Base-by-base conservation (phyloP, 2,113 vertebrate genomes). In the Bubo blakistoni region DNA sequence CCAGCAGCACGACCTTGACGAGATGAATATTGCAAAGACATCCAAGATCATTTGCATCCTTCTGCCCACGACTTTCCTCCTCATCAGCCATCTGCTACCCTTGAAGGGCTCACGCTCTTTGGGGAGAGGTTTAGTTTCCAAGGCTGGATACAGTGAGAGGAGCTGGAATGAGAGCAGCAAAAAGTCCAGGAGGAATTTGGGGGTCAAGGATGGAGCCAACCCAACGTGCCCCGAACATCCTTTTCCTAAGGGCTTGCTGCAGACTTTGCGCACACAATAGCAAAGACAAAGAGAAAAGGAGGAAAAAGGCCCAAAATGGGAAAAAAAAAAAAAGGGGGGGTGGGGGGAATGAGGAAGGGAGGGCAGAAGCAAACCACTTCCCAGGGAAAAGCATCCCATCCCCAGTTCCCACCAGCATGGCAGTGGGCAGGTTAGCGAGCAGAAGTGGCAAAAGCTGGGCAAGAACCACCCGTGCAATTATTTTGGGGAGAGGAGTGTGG, bases 1-100 rank as follows among this genome's bases (percentile, higher is more conserved):
- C 71, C 82, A 51, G 70, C 22, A 13, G 74, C 61, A 11, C 7
- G 5, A 44, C 82, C 74, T 79, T 49, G 78, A 34, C 7, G 14
- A 77, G 79, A 76, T 46, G 73, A 93, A 90, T 69, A n/a, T 7
- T 32, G 74, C 86, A 85, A 82, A 94, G 93, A 71, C 79, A 55
- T 92, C 66, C 82, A 18, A 20, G 61, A 92, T 78, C 55, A 34
- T 96, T 90, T 57, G 71, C 79, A 90, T 88, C 88, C 84, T 95
- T 76, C 94, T 94, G 94, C 94, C 92, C 94, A 94, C 84, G 13
- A 88, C 84, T 92, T 94, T 92, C 83, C 71, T 96, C 79, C 85
- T 92, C 74, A 77, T 90, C 87, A 90, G 42, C 96, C 95, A 94
- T 97, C 95, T 96, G 95, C 89, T 94, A n/a, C 80, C 62, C 89